Percentiles rank a stretch among this genome's conserved stretches.
Conservation (phyloP, 2,888 invertebrate species). For the Noctua janthina region DNA sequence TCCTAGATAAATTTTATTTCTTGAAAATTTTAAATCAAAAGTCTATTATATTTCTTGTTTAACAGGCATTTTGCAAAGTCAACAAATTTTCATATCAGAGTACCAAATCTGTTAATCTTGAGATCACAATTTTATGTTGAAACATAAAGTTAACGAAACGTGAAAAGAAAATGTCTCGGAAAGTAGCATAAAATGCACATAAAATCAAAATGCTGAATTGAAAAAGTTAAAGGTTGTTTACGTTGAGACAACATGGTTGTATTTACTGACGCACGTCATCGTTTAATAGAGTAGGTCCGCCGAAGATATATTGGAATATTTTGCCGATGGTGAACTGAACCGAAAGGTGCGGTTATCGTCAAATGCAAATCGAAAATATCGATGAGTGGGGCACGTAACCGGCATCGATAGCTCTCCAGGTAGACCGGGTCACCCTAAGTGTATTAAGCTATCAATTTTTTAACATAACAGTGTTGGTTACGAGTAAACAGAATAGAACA, state of each 20-base stretch:
- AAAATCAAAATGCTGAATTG: conserved; percentile 3
- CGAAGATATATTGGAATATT: conserved; percentile 37
- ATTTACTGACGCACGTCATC: conserved; percentile 1
- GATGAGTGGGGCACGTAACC: conserved; percentile 13
- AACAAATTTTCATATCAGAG: neutral
- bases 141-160: conserved; percentile 9
- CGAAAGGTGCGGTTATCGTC: conserved; percentile 23
- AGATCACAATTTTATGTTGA: neutral
- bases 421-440: conserved; percentile 17
- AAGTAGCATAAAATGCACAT: conserved; percentile 2
- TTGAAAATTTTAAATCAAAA: neutral
- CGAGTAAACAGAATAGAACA: conserved; percentile 1
- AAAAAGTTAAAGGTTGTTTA: conserved; percentile 1
- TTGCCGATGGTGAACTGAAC: conserved; percentile 1
- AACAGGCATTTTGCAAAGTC: neutral
- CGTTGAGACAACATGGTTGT: neutral
- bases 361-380: conserved; percentile 53
- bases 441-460: conserved; percentile 31
- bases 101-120: neutral
- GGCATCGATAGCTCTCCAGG: conserved; percentile 33
- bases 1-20: neutral
- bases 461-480: neutral
- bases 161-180: conserved; percentile 4
- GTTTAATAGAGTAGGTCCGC: neutral
- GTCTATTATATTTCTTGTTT: neutral